Percentiles rank a stretch among this genome's conserved stretches.
Evolutionary conservation across 2,113 vertebrate genomes (phyloP).

Genomic region (Silurus meridionalis): DNA sequence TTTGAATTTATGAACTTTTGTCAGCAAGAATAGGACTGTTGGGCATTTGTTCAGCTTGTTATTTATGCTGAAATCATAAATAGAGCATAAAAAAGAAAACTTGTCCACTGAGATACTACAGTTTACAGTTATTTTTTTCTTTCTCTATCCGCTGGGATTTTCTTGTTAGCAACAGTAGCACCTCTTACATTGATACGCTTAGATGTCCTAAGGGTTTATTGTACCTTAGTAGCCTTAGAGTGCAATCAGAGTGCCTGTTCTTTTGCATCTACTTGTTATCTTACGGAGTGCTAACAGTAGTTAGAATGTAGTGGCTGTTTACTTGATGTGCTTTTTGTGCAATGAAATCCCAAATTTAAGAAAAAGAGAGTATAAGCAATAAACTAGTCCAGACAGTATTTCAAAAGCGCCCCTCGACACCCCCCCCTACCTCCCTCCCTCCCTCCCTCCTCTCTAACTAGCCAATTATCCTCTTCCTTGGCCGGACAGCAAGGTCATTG

Average conservation of each 20-base stretch:
- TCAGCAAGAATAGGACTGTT: not conserved
- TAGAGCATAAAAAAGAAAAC: no score
- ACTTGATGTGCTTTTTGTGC: not conserved
- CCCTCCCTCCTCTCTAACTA: conserved; percentile 56
- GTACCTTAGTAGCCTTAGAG: not conserved
- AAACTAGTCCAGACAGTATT: conserved; percentile 29
- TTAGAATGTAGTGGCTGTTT: not conserved
- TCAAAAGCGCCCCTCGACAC: conserved; percentile 43
- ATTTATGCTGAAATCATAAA: not conserved
- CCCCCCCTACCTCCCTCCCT: not conserved
- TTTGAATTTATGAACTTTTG: not conserved
- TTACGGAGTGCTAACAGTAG: not conserved
- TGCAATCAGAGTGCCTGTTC: not conserved
- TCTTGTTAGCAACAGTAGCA: not conserved
- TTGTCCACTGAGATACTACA: not conserved
- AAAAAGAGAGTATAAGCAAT: conserved; percentile 26
- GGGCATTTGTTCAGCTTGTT: not conserved
- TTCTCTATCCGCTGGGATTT: not conserved
- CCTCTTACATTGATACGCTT: not conserved
- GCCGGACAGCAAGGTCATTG: conserved; percentile 72
- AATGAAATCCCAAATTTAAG: conserved; percentile 3
- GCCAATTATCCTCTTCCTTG: conserved; percentile 73
- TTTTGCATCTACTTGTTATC: not conserved
- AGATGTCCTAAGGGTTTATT: not conserved
- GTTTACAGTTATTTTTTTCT: not conserved